Base-by-base conservation (phyloP, 2,888 invertebrate species). In the Neoascia interrupta region DNA sequence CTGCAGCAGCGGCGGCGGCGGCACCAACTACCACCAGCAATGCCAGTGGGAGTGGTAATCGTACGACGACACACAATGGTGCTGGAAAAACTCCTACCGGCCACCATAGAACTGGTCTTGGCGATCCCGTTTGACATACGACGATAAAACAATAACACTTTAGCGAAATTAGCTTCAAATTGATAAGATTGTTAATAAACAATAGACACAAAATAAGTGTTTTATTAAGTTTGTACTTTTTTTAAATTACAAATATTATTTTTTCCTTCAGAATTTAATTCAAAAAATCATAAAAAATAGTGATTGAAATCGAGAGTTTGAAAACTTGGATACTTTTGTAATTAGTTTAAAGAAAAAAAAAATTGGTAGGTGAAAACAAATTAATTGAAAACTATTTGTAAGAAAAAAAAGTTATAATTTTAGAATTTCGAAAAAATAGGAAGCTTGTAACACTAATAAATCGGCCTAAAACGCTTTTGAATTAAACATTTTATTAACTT, bases 91-190 rank as follows among this genome's bases (percentile, higher is more conserved):
- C 70, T 66, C 13, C 66, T 70, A 47, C 37, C 49, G 64, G 31
- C 39, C 70, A 61, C 37, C 70, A 61, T 39, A 76, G 64, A 79
- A 82, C 69, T 70, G 74, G 72, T 53, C 80, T 80, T 73, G 80
- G 76, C 61, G 72, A 81, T 81, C 63, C 83, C 75, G 86, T 85
- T 81, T 86, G 85, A 86, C 85, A 63, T 75, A 58, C 60, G 72
- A 64, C 81, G 54, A 68, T 70, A 60, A 64, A 63, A 66, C 81
- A 81, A 81, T 82, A 74, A 83, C 81, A 81, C 79, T 81, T 82
- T 79, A 82, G 72, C 73, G 47, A 70, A 74, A 73, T 47, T 60
- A 73, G 54, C 36, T 53, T 60, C 63, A 74, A 66, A 43, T 80
- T 73, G 64, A 79, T 47, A 61, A 66, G 39, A 79, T 53, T 53